Conservation (phyloP, 2,888 invertebrate species). For the Brachyptera putata region DNA sequence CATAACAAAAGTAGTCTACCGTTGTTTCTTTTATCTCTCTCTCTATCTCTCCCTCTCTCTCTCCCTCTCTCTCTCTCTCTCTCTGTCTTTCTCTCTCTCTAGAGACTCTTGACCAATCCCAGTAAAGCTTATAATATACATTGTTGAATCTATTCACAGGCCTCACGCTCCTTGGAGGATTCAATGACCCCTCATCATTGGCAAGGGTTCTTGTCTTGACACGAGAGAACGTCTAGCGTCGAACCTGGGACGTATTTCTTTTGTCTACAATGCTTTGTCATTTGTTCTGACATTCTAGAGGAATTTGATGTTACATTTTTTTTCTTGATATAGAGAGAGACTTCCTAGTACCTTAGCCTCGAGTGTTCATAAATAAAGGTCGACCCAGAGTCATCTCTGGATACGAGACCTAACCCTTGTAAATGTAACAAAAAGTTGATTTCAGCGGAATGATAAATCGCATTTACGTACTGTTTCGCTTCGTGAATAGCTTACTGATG, state of each 20-base stretch:
- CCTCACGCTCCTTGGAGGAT: slow-evolving; percentile 2
- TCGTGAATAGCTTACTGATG: slow-evolving; percentile 1
- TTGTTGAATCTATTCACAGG: slow-evolving; percentile 14
- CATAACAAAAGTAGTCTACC: not conserved
- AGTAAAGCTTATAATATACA: slow-evolving; percentile 6
- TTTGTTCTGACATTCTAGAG: slow-evolving; percentile 7
- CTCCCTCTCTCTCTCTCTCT: not conserved
- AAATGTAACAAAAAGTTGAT: not conserved
- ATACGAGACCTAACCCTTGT: not conserved
- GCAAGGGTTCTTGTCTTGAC: slow-evolving; percentile 5
- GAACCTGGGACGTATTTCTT: slow-evolving; percentile 11
- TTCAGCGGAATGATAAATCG: not conserved
- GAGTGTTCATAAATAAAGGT: slow-evolving; percentile 8
- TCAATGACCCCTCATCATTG: slow-evolving; percentile 13
- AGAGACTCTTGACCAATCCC: not conserved
- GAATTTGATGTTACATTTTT: slow-evolving; percentile 8
- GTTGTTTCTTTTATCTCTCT: not conserved
- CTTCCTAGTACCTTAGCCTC: not conserved
- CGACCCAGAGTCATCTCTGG: not conserved
- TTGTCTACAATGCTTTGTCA: slow-evolving; percentile 6
- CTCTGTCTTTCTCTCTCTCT: too few species aligned
- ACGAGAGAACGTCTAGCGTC: not conserved
- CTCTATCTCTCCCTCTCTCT: not conserved
- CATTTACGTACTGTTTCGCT: not conserved
- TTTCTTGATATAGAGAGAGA: not conserved